Evolutionary conservation across 2,888 invertebrate genomes (phyloP).

Genomic region (Quadroppia sp.): DNA sequence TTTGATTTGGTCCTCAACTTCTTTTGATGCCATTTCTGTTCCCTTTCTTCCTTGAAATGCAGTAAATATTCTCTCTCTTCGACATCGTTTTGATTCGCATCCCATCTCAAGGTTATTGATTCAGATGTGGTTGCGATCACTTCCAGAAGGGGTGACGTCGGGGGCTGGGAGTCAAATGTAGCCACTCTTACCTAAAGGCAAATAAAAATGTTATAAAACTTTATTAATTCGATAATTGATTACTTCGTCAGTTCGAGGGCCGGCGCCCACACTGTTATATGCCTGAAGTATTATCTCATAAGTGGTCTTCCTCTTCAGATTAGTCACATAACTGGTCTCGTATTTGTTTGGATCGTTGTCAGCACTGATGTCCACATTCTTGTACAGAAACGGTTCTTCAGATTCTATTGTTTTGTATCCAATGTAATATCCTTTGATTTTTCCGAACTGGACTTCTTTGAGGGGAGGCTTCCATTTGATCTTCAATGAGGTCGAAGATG

Average conservation of each 20-base stretch:
- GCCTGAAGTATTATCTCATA: constrained; percentile 54
- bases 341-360: constrained; percentile 32
- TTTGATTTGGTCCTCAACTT: constrained; percentile 34
- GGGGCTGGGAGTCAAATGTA: constrained; percentile 45
- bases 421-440: constrained; percentile 54
- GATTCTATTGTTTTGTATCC: constrained; percentile 50
- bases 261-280: constrained; percentile 53
- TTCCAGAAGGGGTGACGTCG: constrained; percentile 46
- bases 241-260: constrained; percentile 51
- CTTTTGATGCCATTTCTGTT: constrained; percentile 40
- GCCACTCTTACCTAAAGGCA: constrained; percentile 28
- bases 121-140: constrained; percentile 44
- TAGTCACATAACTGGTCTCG: constrained; percentile 47
- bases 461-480: constrained; percentile 50
- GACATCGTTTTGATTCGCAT: constrained; percentile 35
- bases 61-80: constrained; percentile 42
- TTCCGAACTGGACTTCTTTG: constrained; percentile 52
- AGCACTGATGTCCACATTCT: constrained; percentile 46
- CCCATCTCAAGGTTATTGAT: constrained; percentile 46
- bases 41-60: constrained; percentile 37
- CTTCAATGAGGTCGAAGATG: constrained; percentile 43
- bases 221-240: neutral
- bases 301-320: constrained; percentile 53
- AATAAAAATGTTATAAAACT: neutral
- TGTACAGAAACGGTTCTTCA: constrained; percentile 47